These are phyloP conservation scores for Lymantria dispar DNA, from an alignment of 2,888 invertebrate species.

Conservation along the genomic window DNA sequence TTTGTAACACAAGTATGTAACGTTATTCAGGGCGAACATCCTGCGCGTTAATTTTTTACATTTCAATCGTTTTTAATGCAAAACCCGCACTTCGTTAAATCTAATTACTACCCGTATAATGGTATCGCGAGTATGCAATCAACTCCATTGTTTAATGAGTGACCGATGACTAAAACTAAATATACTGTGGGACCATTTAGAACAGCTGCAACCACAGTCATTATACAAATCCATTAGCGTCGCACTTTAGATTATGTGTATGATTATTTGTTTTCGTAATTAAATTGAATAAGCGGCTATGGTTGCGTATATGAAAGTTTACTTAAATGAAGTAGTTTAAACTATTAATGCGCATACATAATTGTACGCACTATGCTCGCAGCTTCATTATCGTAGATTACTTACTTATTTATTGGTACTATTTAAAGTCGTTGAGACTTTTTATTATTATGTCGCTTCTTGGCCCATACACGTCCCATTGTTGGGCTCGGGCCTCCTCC, in stretches of 20 bases:
- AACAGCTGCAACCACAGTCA: slow-evolving; percentile 61
- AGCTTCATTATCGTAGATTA: too few relatives aligned
- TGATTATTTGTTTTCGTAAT: slow-evolving; percentile 47
- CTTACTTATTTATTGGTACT: too few relatives aligned
- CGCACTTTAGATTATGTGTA: slow-evolving; percentile 49
- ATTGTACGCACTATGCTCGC: too few relatives aligned
- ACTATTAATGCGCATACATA: background rate
- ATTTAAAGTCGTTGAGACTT: too few relatives aligned
- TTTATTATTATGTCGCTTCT: too few relatives aligned
- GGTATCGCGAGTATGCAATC: slow-evolving; percentile 73
- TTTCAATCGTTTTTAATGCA: slow-evolving; percentile 58
- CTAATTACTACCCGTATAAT: slow-evolving; percentile 78
- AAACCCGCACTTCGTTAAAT: slow-evolving; percentile 78
- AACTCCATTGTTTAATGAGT: slow-evolving; percentile 76
- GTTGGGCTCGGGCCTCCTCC: too few relatives aligned
- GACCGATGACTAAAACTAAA: slow-evolving; percentile 69
- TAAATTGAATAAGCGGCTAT: slow-evolving; percentile 45
- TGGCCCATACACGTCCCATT: too few relatives aligned
- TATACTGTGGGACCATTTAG: slow-evolving; percentile 63
- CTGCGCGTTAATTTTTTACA: slow-evolving; percentile 60
- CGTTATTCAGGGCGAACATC: slow-evolving; percentile 50
- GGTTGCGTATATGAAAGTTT: slow-evolving; percentile 19
- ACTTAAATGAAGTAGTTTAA: background rate
- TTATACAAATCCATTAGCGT: slow-evolving; percentile 60
- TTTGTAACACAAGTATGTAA: slow-evolving; percentile 22